These are phyloP conservation scores for Cotesia chilonis DNA, from an alignment of 1,140 invertebrate species.

Conservation along the genomic window DNA sequence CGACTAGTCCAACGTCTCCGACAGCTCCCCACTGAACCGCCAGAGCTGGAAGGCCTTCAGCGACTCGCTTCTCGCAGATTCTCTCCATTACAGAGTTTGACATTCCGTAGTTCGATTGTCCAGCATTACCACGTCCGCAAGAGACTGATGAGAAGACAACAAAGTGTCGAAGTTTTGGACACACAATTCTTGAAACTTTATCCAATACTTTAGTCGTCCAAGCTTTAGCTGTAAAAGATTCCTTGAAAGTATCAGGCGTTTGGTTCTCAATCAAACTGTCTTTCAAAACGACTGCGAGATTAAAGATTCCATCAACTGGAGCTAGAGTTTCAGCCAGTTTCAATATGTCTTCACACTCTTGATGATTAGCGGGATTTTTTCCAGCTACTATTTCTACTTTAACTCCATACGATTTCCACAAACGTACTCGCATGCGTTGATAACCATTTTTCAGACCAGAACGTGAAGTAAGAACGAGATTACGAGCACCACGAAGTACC, in stretches of 20 bases:
- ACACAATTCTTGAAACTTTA: constrained; percentile 63
- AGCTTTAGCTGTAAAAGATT: constrained; percentile 66
- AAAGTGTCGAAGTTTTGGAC: constrained; percentile 66
- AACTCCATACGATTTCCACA: constrained; percentile 68
- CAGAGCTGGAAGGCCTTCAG: constrained; percentile 66
- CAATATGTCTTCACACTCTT: constrained; percentile 69
- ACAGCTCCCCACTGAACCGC: constrained; percentile 72
- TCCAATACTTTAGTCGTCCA: constrained; percentile 65
- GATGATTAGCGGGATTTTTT: constrained; percentile 61
- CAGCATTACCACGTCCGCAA: constrained; percentile 80
- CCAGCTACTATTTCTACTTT: constrained; percentile 64
- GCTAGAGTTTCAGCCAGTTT: constrained; percentile 68
- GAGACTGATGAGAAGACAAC: constrained; percentile 80
- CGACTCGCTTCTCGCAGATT: constrained; percentile 66
- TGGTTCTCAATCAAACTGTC: constrained; percentile 68
- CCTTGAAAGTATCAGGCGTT: constrained; percentile 62
- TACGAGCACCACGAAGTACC: constrained; percentile 73
- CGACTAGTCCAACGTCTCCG: constrained; percentile 69
- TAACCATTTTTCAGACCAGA: constrained; percentile 76
- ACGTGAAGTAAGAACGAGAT: constrained; percentile 76
- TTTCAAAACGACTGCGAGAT: constrained; percentile 75
- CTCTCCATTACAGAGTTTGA: constrained; percentile 71
- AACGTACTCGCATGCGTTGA: constrained; percentile 66
- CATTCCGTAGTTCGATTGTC: constrained; percentile 81
- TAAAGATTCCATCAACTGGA: constrained; percentile 80